A percentile compares a stretch with the other conserved stretches of the same genome.
These are phyloP conservation scores for Cephus rjabovi DNA, from an alignment of 2,888 invertebrate species.

Conservation along the genomic window DNA sequence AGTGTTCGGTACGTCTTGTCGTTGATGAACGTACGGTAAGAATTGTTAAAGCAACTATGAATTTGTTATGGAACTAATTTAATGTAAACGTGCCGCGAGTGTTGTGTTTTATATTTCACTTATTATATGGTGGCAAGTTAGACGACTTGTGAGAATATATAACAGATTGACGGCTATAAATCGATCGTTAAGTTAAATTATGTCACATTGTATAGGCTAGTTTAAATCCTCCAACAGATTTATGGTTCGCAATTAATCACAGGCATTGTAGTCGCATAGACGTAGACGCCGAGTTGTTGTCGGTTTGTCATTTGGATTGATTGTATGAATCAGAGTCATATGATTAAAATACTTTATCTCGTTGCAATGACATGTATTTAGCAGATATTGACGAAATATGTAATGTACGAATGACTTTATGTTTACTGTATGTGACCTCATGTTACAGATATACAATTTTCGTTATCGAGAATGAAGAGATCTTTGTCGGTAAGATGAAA, in stretches of 20 bases:
- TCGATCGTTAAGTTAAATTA: background rate
- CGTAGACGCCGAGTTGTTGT: background rate
- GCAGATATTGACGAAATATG: background rate
- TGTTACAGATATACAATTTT: background rate
- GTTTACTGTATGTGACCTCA: background rate
- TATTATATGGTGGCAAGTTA: background rate
- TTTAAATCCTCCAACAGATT: background rate
- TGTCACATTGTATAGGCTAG: background rate
- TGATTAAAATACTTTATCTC: background rate
- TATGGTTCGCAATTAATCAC: background rate
- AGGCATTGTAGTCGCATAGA: background rate
- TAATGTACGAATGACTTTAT: no score
- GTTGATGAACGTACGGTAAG: background rate
- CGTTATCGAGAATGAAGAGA: slow-evolving; percentile 48
- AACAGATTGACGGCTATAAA: background rate
- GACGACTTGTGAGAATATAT: background rate
- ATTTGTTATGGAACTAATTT: background rate
- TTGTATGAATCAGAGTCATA: background rate
- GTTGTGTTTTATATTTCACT: background rate
- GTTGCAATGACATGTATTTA: background rate
- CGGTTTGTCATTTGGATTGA: background rate
- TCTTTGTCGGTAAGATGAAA: slow-evolving; percentile 52
- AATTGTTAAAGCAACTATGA: background rate
- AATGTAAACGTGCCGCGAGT: background rate
- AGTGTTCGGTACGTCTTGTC: slow-evolving; percentile 5